A percentile compares a stretch with the other conserved stretches of the same genome.
Evolutionary conservation across 2,888 invertebrate species (phyloP).

Genomic region (Lithosia quadra): DNA sequence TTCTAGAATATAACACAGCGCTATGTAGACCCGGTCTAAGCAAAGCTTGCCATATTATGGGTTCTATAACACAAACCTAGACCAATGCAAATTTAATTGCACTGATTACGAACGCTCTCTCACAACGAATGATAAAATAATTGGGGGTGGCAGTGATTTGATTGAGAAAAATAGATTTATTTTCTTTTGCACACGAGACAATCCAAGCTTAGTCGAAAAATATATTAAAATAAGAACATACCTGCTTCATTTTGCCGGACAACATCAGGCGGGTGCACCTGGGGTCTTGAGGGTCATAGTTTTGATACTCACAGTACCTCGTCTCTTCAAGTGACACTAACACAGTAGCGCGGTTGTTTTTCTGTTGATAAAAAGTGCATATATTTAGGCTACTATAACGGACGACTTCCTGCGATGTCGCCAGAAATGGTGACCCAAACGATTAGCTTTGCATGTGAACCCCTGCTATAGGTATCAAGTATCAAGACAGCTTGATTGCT

Average conservation of each 20-base stretch:
- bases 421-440: not conserved
- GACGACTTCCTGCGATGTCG: not conserved
- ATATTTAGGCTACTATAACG: not conserved
- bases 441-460: not conserved
- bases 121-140: too few relatives aligned
- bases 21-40: not conserved
- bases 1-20: not conserved
- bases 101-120: too few relatives aligned
- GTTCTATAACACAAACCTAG: too few relatives aligned
- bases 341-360: conserved; percentile 89
- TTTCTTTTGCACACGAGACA: too few relatives aligned
- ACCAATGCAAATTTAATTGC: too few relatives aligned
- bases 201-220: too few relatives aligned
- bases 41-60: not conserved
- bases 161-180: too few relatives aligned
- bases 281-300: conserved; percentile 92
- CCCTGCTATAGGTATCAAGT: not conserved
- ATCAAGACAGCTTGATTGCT: too few relatives aligned
- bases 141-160: too few relatives aligned
- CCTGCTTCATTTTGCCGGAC: conserved; percentile 89
- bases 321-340: conserved; percentile 90
- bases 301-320: conserved; percentile 87
- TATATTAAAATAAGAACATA: conserved; percentile 60
- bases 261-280: conserved; percentile 91
- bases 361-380: conserved; percentile 70